A percentile compares a stretch with the other conserved stretches of the same genome.
Evolutionary conservation across 1,140 invertebrate genomes (phyloP).

Genomic region (Ridgeia piscesae): DNA sequence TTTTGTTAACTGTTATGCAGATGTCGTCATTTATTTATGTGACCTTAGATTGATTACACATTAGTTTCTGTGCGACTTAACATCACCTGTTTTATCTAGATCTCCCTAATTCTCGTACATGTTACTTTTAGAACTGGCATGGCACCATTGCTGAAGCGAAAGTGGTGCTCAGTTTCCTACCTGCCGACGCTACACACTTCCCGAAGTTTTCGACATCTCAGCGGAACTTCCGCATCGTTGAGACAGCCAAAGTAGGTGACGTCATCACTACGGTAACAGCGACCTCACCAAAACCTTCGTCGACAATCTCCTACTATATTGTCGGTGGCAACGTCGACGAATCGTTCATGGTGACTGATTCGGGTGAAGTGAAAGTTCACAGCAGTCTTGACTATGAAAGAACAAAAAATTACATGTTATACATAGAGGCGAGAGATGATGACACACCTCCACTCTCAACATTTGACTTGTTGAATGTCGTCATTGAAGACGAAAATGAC

Average conservation of each 20-base stretch:
- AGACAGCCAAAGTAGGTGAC: slow-evolving; percentile 66
- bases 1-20: no score
- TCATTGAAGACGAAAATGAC: slow-evolving; percentile 43
- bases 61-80: no score
- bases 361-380: slow-evolving; percentile 76
- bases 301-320: slow-evolving; percentile 71
- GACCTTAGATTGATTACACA: no score
- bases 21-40: no score
- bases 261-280: slow-evolving; percentile 55
- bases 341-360: slow-evolving; percentile 76
- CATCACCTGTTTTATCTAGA: not conserved
- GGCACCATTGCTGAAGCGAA: not conserved
- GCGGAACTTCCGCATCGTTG: slow-evolving; percentile 73
- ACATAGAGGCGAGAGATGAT: slow-evolving; percentile 85
- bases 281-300: slow-evolving; percentile 68
- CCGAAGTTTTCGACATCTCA: slow-evolving; percentile 70
- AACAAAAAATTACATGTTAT: slow-evolving; percentile 80
- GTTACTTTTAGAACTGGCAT: not conserved
- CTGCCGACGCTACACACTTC: slow-evolving; percentile 58
- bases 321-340: slow-evolving; percentile 89
- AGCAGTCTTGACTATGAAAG: slow-evolving; percentile 88
- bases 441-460: slow-evolving; percentile 35
- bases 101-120: not conserved
- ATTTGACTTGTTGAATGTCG: slow-evolving; percentile 39
- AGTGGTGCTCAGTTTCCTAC: slow-evolving; percentile 19